Evolutionary conservation across 2,113 vertebrate genomes (phyloP).

Genomic region (Micronycteris hirsuta): DNA sequence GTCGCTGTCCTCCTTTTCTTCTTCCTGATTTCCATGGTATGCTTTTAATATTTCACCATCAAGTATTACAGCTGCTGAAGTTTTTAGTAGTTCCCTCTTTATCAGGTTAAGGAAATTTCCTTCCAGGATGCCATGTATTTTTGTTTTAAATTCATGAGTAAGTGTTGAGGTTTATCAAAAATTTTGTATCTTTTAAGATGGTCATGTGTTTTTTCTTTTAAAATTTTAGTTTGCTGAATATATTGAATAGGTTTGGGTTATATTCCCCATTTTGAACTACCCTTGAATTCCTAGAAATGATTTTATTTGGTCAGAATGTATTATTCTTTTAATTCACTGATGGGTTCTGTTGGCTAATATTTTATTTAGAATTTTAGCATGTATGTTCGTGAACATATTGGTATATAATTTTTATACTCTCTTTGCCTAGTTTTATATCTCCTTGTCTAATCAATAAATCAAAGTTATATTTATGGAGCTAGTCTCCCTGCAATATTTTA

Average conservation of each 20-base stretch:
- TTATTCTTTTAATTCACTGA: neutral
- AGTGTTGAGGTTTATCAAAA: neutral
- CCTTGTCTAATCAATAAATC: neutral
- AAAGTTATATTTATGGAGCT: neutral
- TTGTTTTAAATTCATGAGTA: neutral
- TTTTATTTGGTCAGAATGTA: neutral
- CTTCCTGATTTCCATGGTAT: neutral
- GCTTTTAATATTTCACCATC: neutral
- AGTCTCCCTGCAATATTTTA: neutral
- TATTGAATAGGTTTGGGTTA: neutral
- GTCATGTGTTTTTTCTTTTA: neutral
- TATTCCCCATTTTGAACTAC: neutral
- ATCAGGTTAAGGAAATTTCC: neutral
- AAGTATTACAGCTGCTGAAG: neutral
- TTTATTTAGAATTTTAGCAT: slow-evolving; percentile 16
- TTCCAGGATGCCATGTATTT: neutral
- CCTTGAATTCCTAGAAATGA: slow-evolving; percentile 9
- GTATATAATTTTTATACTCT: neutral
- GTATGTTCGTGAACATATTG: neutral
- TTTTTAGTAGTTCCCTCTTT: neutral
- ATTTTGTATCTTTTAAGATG: neutral
- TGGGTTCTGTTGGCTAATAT: neutral
- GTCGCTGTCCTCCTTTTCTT: neutral
- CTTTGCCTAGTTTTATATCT: neutral
- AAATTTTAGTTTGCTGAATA: neutral